Evolutionary conservation across 2,888 invertebrate species (phyloP).

Genomic region (Glyphotaelius pellucidus): DNA sequence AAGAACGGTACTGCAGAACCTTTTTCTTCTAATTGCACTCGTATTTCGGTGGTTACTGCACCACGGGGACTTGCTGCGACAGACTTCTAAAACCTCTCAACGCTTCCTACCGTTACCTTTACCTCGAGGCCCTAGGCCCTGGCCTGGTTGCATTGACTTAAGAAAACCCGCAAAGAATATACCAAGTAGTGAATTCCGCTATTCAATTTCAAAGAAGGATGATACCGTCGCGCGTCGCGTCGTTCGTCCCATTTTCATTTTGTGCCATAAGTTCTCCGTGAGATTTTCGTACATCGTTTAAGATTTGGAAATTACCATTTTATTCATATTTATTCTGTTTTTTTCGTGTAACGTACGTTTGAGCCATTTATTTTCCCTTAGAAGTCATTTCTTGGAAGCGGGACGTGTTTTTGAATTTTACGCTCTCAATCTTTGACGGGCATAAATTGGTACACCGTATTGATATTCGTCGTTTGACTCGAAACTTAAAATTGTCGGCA

Average conservation of each 20-base stretch:
- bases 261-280: neutral
- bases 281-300: neutral
- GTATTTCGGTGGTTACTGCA: conserved; percentile 40
- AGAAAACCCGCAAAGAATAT: neutral
- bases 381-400: conserved; percentile 14
- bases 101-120: neutral
- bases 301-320: conserved; percentile 32
- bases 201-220: neutral
- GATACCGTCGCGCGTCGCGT: neutral
- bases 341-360: conserved; percentile 18
- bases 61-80: conserved; percentile 18
- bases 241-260: conserved; percentile 37
- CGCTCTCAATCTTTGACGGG: conserved; percentile 20
- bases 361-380: conserved; percentile 22
- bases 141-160: neutral
- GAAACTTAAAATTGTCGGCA: conserved; percentile 23
- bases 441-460: conserved; percentile 41
- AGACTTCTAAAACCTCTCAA: neutral
- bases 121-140: neutral
- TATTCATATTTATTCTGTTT: conserved; percentile 26
- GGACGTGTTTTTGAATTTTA: conserved; percentile 29
- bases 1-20: conserved; percentile 32
- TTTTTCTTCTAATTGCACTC: conserved; percentile 52
- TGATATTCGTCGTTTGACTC: conserved; percentile 28
- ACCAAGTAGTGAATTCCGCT: neutral